A percentile compares a stretch with the other conserved stretches of the same genome.
These are phyloP conservation scores for Calameuta idolon DNA, from an alignment of 2,888 invertebrate species.

Conservation along the genomic window DNA sequence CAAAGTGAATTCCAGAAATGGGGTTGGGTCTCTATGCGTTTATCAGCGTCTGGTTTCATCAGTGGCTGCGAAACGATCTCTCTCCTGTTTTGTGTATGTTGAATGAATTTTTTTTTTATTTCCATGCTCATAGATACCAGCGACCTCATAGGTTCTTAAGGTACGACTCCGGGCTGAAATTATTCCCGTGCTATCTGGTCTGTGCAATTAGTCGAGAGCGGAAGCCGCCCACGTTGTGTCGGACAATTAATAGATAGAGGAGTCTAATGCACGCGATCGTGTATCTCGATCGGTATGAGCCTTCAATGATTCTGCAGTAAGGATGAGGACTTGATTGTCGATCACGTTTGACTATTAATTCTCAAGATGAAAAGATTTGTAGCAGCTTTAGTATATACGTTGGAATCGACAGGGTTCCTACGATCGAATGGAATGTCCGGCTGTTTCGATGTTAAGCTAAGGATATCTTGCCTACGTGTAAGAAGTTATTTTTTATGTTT, in stretches of 20 bases:
- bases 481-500: neutral
- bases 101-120: neutral
- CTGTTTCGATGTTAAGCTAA: neutral
- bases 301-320: conserved; percentile 36
- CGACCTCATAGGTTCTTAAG: neutral
- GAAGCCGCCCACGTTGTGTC: conserved; percentile 61
- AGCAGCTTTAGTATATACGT: neutral
- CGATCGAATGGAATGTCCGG: neutral
- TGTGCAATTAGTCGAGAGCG: conserved; percentile 59
- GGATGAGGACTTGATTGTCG: conserved; percentile 9
- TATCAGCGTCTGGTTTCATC: conserved; percentile 42
- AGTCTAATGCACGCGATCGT: conserved; percentile 40
- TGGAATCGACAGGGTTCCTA: neutral
- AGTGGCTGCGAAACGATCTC: conserved; percentile 38
- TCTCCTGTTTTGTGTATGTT: conserved; percentile 24
- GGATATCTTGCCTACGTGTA: neutral
- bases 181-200: conserved; percentile 50
- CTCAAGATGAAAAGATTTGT: neutral
- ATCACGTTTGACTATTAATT: neutral
- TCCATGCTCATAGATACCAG: neutral
- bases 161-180: conserved; percentile 31
- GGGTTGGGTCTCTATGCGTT: conserved; percentile 31
- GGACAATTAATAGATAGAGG: conserved; percentile 60
- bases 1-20: neutral
- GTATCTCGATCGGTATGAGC: conserved; percentile 29